Evolutionary conservation across 2,888 invertebrate genomes (phyloP), one percentile per base, ranked within the genome.

Genomic region (Chalcis sispes): DNA sequence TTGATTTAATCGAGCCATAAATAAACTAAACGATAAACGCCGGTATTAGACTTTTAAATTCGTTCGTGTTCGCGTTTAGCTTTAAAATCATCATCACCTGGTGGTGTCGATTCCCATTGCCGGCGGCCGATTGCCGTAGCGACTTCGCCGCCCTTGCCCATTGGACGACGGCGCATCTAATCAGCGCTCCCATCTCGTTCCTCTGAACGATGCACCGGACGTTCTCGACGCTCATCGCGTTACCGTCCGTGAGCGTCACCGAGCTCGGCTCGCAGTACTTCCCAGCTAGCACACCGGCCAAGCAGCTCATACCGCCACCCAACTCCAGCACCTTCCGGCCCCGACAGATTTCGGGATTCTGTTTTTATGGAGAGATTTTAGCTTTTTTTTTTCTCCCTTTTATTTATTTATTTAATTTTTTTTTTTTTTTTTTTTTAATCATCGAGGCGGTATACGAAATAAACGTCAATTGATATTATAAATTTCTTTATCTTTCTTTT

Each of bases 291-390:
- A 96, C 89, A 1, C 95, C 95, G 7, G 95, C 95, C 36, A 96
- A 89, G 81, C 95, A 95, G 23, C 95, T 95, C 94, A 96, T 95
- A 2, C 96, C 96, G 20, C 95, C 95, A 1, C 96, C 96, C 54
- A 96, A 89, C 87, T 96, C 96, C 82, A 95, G 90, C 29, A 96
- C 92, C 84, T 90, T 91, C 85, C 93, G 93, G 78, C 91, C 91
- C n/a, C 91, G 89, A 87, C 95, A 95, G 50, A 92, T 87, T n/a
- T 89, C 84, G 64, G 91, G 88, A 85, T 95, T 93, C 75, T 78
- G 15, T 13, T 36, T 52, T 20, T 2, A 23, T 7, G 27, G n/a
- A n/a, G n/a, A n/a, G n/a, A 25, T 36, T 20, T 0, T 5, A 1
- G 36, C 25, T 23, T 40, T 61, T 61, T 42, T 67, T 42, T 40